Conservation (phyloP, 2,113 vertebrate genomes). For the Petrocephalus zakoni region DNA sequence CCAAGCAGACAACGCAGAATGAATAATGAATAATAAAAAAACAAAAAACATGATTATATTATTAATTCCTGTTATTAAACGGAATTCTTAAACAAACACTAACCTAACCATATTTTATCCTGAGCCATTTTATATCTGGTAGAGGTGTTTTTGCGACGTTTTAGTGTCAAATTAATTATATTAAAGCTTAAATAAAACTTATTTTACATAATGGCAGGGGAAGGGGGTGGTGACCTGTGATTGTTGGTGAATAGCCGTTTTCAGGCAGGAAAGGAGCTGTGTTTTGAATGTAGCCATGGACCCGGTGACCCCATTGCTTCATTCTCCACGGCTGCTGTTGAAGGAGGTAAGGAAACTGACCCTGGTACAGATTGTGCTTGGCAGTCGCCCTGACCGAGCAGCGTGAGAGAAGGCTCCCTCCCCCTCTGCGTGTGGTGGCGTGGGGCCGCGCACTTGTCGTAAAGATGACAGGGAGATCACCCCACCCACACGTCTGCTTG, state of each 20-base stretch:
- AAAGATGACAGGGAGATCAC: no score
- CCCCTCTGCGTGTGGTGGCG: not conserved
- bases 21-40: not conserved
- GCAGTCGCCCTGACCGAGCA: not conserved
- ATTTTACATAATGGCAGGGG: not conserved
- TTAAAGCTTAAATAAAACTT: not conserved
- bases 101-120: not conserved
- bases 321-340: not conserved
- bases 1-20: not conserved
- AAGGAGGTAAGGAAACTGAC: not conserved
- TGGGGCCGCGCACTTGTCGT: no score
- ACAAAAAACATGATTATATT: not conserved
- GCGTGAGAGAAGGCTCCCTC: not conserved
- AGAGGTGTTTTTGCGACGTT: not conserved
- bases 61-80: conserved; percentile 4
- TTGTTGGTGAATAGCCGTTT: not conserved
- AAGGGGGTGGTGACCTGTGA: not conserved
- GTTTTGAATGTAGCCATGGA: not conserved
- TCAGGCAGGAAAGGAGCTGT: not conserved
- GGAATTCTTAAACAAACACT: not conserved
- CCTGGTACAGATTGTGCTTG: not conserved
- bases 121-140: not conserved
- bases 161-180: not conserved
- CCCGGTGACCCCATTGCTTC: not conserved
- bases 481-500: not conserved